Conservation (phyloP, 2,888 invertebrate species). For the Trichogramma evanescens region DNA sequence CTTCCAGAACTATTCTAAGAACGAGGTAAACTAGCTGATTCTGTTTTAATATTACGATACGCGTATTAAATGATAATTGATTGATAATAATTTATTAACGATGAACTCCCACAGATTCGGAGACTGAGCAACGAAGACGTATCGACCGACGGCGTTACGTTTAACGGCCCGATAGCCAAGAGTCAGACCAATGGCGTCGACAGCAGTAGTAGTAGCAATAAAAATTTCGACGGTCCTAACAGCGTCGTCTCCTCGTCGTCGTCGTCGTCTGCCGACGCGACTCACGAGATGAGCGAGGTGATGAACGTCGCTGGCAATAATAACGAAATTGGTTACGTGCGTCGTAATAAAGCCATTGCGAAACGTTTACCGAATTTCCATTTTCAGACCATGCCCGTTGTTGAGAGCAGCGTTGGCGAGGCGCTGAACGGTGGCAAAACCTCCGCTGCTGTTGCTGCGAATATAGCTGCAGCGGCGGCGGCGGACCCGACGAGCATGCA, state of each 20-base stretch:
- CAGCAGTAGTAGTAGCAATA: constrained; percentile 23
- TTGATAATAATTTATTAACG: background rate
- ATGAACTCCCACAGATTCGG: constrained; percentile 49
- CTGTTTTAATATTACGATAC: background rate
- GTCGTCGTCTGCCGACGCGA: constrained; percentile 9
- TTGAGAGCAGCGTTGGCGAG: too few species aligned
- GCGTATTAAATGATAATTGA: background rate
- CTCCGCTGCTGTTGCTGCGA: too few species aligned
- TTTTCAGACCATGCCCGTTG: too few species aligned
- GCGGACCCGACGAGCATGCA: too few species aligned
- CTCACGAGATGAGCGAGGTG: too few species aligned
- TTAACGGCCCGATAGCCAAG: constrained; percentile 53
- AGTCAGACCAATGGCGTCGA: constrained; percentile 31
- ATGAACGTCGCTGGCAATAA: too few species aligned
- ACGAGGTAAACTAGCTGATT: constrained; percentile 40
- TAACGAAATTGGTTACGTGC: too few species aligned
- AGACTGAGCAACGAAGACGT: constrained; percentile 60
- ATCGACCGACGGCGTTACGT: constrained; percentile 51
- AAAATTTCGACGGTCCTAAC: constrained; percentile 35
- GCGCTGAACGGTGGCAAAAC: too few species aligned
- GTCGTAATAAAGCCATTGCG: too few species aligned
- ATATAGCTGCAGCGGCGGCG: too few species aligned
- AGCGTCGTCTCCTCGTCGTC: constrained; percentile 32
- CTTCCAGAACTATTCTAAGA: constrained; percentile 42
- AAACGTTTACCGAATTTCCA: too few species aligned